Evolutionary conservation across 1,140 invertebrate genomes (phyloP).

Genomic region (Brachionus calyciflorus): DNA sequence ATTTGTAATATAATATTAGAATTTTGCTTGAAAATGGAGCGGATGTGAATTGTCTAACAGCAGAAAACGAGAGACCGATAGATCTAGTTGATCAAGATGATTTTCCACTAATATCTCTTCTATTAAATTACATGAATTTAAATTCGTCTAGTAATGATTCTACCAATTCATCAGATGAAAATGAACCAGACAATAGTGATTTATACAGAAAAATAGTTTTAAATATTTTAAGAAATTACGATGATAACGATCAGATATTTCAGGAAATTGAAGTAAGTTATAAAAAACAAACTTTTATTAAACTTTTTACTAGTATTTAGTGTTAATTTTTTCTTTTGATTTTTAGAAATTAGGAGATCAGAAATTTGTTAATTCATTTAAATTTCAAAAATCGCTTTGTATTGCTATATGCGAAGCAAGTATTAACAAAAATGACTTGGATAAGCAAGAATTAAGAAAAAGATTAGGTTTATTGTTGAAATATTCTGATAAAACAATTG

Average conservation of each 20-base stretch:
- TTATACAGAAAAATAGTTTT: conserved; percentile 4
- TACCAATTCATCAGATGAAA: background rate
- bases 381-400: background rate
- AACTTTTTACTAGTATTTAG: too few species aligned
- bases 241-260: background rate
- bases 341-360: background rate
- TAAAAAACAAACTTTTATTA: background rate
- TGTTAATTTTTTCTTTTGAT: background rate
- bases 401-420: background rate
- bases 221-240: background rate
- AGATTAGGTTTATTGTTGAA: background rate
- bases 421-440: conserved; percentile 1
- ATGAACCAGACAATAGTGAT: background rate
- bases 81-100: conserved; percentile 58
- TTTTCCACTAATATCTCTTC: conserved; percentile 54
- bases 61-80: conserved; percentile 57
- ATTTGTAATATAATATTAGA: conserved; percentile 49
- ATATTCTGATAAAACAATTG: background rate
- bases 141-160: background rate
- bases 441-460: conserved; percentile 1
- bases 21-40: conserved; percentile 56
- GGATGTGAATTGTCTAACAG: conserved; percentile 52
- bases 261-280: background rate
- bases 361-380: background rate
- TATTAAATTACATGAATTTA: conserved; percentile 49